Base-by-base conservation (phyloP, 2,797 vertebrate species). In the Phalloptychus januarius region DNA sequence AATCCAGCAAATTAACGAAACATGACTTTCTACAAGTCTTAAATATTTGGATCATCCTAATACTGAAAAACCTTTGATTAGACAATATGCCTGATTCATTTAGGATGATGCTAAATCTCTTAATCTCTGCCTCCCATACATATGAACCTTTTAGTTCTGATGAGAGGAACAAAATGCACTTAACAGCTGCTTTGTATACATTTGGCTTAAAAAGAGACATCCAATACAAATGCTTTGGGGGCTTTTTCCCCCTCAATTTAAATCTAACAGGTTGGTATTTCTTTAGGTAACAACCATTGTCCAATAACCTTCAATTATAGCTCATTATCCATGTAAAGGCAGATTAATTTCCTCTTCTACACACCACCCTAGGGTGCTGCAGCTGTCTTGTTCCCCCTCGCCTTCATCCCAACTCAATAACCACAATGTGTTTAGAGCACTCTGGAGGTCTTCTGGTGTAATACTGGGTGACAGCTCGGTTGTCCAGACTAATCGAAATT, bases 401-500 rank as follows among this genome's bases (percentile, higher is more conserved):
- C 56, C 72, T 78, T 86, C 76, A 78, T 73, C 75, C 82, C 72
- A 86, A 83, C 71, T 72, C 85, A 86, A 92, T 89, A 86, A 83
- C 76, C 82, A 45, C 83, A 83, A 83, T 82, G 67, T 86, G 79
- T 89, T 84, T 70, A 82, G 79, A 84, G 77, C 28, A 58, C 77
- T 83, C 77, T 74, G 56, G 74, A 83, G 81, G 65, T 83, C 79
- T 78, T 89, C 81, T 71, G 76, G 46, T 82, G 65, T 82, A 88
- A 90, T 75, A 33, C 58, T 58, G 42, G 73, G 77, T 79, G 90
- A 92, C 87, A 89, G 78, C 15, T 28, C 36, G 74, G 67, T 79
- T 79, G 87, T 81, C 74, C 78, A 75, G 65, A 86, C 85, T 81
- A 85, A 89, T 88, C 5, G 11, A 84, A 92, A 88, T 81, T 74